Conservation (phyloP, 23 tunicate species). For the Ciona savignyi region DNA sequence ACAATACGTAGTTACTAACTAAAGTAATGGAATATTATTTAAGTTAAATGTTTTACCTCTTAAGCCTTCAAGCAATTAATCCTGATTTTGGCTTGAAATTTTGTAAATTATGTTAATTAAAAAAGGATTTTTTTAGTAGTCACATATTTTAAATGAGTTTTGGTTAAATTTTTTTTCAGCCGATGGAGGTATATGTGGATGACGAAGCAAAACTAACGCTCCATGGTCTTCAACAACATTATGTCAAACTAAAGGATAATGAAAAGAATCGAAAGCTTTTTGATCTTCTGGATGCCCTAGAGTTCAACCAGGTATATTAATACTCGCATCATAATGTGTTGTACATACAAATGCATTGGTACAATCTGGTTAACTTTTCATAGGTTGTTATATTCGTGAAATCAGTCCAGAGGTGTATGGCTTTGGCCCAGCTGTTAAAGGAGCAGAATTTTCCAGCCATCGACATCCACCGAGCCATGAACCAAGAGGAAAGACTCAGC, state of each 20-base stretch:
- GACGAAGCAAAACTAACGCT: conserved; percentile 97
- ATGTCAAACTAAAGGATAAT: conserved; percentile 92
- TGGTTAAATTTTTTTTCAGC: conserved; percentile 48
- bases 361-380: background rate
- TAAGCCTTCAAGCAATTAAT: no score
- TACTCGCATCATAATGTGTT: background rate
- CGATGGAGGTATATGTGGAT: conserved; percentile 98
- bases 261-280: conserved; percentile 96
- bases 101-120: no score
- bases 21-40: no score
- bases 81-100: no score
- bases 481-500: conserved; percentile 90
- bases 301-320: conserved; percentile 74
- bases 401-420: conserved; percentile 95
- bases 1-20: no score
- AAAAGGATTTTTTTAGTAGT: background rate
- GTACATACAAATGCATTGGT: background rate
- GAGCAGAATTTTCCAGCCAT: conserved; percentile 99
- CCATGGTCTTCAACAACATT: conserved; percentile 97
- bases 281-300: conserved; percentile 91
- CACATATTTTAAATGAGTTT: background rate
- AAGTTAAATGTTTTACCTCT: no score
- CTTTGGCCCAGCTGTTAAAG: conserved; percentile 87
- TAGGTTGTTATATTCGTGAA: conserved; percentile 98
- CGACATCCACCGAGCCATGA: conserved; percentile 98